phyloP scores from a whole-genome alignment of 2,797 vertebrate genomes.

The Oryzias sinensis region DNA sequence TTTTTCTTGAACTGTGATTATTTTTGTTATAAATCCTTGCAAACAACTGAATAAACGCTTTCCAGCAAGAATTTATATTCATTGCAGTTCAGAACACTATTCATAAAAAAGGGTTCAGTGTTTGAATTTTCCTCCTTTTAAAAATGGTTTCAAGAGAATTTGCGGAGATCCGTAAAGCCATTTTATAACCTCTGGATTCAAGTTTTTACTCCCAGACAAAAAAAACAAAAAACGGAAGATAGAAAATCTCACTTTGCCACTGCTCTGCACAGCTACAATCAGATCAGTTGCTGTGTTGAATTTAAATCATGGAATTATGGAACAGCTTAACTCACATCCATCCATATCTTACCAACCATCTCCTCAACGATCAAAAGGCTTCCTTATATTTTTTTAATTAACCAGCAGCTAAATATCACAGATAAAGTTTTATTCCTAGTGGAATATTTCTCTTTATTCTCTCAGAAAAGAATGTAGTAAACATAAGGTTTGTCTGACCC shows the following conservation, averaged over 20 bases:
- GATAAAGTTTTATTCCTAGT: conserved; percentile 35
- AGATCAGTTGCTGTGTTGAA: conserved; percentile 53
- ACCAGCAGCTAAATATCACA: conserved; percentile 48
- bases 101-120: too few relatives aligned
- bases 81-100: too few relatives aligned
- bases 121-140: too few relatives aligned
- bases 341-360: background rate
- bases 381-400: conserved; percentile 41
- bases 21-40: too few relatives aligned
- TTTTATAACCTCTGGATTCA: conserved; percentile 1
- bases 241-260: conserved; percentile 34
- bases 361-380: conserved; percentile 22
- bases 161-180: background rate
- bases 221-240: conserved; percentile 2
- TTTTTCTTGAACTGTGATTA: too few relatives aligned
- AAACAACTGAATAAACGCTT: too few relatives aligned
- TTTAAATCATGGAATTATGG: conserved; percentile 61
- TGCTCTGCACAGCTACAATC: conserved; percentile 32
- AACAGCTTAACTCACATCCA: conserved; percentile 20
- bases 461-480: conserved; percentile 44
- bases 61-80: too few relatives aligned
- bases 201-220: conserved; percentile 8
- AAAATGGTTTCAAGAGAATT: background rate
- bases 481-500: conserved; percentile 58
- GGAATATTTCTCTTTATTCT: conserved; percentile 37